Percentiles rank a stretch among this genome's conserved stretches.
Conservation (phyloP, 1,140 invertebrate genomes). For the Cotesia chilonis region DNA sequence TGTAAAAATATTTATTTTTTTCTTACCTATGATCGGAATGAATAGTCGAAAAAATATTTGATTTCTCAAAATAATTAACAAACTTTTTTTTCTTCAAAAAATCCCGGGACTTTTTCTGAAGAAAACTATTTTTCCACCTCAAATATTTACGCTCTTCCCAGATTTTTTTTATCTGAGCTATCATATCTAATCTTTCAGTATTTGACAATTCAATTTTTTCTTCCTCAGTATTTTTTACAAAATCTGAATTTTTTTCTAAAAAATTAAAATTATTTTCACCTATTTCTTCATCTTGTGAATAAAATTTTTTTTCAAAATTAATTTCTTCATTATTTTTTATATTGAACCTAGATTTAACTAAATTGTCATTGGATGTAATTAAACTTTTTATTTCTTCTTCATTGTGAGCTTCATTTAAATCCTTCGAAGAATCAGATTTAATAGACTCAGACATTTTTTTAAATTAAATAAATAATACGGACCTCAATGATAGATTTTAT, state of each 20-base stretch:
- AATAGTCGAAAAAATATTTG: conserved; percentile 13
- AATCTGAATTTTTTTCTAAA: neutral
- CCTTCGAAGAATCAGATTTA: no score
- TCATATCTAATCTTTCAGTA: conserved; percentile 27
- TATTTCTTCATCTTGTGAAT: conserved; percentile 12
- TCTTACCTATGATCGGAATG: conserved; percentile 23
- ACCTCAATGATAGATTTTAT: no score
- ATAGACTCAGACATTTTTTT: no score
- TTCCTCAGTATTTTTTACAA: neutral
- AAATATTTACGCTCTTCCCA: conserved; percentile 26
- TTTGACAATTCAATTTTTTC: conserved; percentile 11
- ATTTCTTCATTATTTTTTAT: neutral
- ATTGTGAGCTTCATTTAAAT: neutral
- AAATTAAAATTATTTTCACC: neutral
- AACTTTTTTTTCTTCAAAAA: conserved; percentile 28
- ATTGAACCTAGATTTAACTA: neutral
- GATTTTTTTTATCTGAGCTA: conserved; percentile 31
- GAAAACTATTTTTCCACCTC: conserved; percentile 37
- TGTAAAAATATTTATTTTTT: conserved; percentile 7
- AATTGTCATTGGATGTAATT: neutral
- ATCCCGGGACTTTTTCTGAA: conserved; percentile 37
- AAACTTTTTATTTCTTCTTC: neutral
- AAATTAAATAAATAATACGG: neutral
- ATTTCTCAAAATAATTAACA: conserved; percentile 30
- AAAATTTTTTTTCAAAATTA: conserved; percentile 11